Evolutionary conservation across 1,140 invertebrate genomes (phyloP).

Genomic region (Drosophila azteca): DNA sequence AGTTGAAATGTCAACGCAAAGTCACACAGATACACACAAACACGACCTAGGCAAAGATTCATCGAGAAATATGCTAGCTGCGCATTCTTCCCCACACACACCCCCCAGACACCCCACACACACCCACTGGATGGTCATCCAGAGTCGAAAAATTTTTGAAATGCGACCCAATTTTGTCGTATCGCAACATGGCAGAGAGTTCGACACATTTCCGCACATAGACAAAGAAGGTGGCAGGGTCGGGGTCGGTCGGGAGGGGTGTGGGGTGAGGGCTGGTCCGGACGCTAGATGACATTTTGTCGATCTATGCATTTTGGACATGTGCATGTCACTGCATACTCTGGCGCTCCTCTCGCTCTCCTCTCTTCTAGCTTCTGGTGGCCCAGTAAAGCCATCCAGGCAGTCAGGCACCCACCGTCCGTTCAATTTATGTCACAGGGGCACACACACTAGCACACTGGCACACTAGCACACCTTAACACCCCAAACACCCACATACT

Average conservation of each 20-base stretch:
- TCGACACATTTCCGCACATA: conserved; percentile 59
- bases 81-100: conserved; percentile 4
- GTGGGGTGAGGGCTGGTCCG: too few species aligned
- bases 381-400: conserved; percentile 18
- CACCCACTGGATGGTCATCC: conserved; percentile 7
- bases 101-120: not conserved
- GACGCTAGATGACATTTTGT: conserved; percentile 37
- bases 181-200: conserved; percentile 56
- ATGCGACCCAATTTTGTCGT: conserved; percentile 57
- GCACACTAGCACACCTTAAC: not conserved
- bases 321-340: conserved; percentile 19
- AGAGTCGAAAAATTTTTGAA: conserved; percentile 47
- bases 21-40: conserved; percentile 45
- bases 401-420: conserved; percentile 11
- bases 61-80: conserved; percentile 37
- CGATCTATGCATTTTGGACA: conserved; percentile 51
- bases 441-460: too few species aligned
- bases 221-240: not conserved
- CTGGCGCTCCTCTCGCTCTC: not conserved
- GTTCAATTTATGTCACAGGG: conserved; percentile 55
- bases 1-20: conserved; percentile 58
- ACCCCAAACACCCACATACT: not conserved
- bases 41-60: conserved; percentile 31
- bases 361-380: not conserved
- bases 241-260: not conserved